Evolutionary conservation across 2,888 invertebrate genomes (phyloP), one percentile per base, ranked within the genome.

Genomic region (Gymnoscelis rufifasciata): DNA sequence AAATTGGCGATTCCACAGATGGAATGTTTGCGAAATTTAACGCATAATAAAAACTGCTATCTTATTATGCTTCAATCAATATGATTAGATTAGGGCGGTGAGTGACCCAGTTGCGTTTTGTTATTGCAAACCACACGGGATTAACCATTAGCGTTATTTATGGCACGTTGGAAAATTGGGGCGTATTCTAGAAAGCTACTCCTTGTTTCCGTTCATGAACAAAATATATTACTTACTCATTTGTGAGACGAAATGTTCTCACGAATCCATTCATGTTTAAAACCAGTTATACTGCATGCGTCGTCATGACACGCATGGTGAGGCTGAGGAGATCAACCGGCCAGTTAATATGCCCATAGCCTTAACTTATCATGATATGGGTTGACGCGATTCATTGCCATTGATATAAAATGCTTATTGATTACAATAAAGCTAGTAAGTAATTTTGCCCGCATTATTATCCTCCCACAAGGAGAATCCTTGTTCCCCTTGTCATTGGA

Each of bases 301-400:
- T 37, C 47, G 52, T 47, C 55, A 48, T 48, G 54, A 56, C 49
- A 60, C 55, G 54, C 54, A 44, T 48, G 42, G 49, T 51, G 24
- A 31, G 26, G 26, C 7, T 31, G 13, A 14, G 26, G 33, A 45
- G 45, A 43, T 47, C 38, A 42, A 47, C 27, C 47, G 38, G 19
- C 23, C 10, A 35, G 42, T 45, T 50, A 38, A 50, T 39, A 42
- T 42, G 45, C 23, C 29, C 40, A 45, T 45, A 50, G 45, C 38
- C 50, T 50, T 50, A 50, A 42, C 49, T 50, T 50, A 50, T 38
- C 49, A 38, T 42, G 37, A 43, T 36, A 23, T n/a, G 15, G 43
- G 33, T 44, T 49, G 38, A 44, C 40, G 13, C 11, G 33, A 38
- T 35, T 38, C 19, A 37, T 44, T 41, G 28, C 33, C 19, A 3